phyloP scores from a whole-genome alignment of 2,797 vertebrate species.

The Sebastes trivittatus region DNA sequence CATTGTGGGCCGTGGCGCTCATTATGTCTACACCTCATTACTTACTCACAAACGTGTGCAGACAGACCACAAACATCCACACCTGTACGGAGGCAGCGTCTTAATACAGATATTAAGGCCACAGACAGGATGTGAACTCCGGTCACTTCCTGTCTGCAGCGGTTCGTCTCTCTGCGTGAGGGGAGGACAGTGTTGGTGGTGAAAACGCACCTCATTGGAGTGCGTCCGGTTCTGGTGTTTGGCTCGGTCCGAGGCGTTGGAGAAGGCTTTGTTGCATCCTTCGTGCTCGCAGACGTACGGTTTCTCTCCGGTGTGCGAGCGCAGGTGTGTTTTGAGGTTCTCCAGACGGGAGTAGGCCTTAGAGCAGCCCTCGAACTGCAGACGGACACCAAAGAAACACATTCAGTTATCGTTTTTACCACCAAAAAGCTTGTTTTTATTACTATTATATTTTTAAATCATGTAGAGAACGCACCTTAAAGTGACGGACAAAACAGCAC shows the following conservation, averaged over 20 bases:
- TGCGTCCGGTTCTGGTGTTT: conserved; percentile 99
- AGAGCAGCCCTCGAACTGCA: conserved; percentile 95
- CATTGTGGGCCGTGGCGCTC: conserved; percentile 69
- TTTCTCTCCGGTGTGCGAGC: conserved; percentile 98
- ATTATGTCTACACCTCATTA: conserved; percentile 74
- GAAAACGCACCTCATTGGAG: conserved; percentile 87
- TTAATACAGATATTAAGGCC: too few relatives aligned
- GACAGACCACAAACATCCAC: neutral
- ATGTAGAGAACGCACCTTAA: neutral
- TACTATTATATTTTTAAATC: neutral
- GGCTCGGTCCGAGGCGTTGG: conserved; percentile 96
- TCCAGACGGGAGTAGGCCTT: conserved; percentile 98
- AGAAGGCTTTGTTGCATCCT: conserved; percentile 98
- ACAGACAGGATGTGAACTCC: too few relatives aligned
- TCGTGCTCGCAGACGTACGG: conserved; percentile 97
- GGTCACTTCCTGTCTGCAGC: too few relatives aligned
- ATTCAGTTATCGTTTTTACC: neutral
- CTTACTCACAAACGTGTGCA: conserved; percentile 34
- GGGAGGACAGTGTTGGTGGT: too few relatives aligned
- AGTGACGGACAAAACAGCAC: neutral
- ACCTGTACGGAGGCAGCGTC: neutral
- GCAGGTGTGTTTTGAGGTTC: conserved; percentile 98
- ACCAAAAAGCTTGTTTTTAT: neutral
- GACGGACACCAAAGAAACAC: neutral
- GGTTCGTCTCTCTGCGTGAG: too few relatives aligned